Evolutionary conservation across 2,888 invertebrate species (phyloP).

Genomic region (Eulithis prunata): DNA sequence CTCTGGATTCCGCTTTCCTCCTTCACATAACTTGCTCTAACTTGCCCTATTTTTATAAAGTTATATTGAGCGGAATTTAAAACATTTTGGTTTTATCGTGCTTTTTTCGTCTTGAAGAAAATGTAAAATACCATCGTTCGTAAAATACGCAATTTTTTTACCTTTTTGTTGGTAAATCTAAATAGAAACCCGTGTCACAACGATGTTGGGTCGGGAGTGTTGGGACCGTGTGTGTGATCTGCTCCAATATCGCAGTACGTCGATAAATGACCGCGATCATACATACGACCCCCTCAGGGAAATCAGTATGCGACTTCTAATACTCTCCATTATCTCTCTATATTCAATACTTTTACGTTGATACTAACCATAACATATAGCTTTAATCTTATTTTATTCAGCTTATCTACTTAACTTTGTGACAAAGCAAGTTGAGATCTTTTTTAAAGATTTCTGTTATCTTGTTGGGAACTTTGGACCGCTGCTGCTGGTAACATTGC

Average conservation of each 20-base stretch:
- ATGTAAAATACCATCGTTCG: constrained; percentile 57
- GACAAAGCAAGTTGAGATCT: not conserved
- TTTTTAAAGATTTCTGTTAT: constrained; percentile 3
- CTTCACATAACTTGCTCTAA: constrained; percentile 37
- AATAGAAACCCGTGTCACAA: constrained; percentile 57
- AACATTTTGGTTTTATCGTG: constrained; percentile 51
- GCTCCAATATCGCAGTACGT: constrained; percentile 57
- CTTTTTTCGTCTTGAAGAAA: constrained; percentile 48
- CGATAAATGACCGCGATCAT: constrained; percentile 67
- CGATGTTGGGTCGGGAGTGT: constrained; percentile 52
- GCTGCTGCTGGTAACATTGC: not conserved
- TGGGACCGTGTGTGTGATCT: constrained; percentile 43
- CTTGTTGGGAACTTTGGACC: constrained; percentile 8
- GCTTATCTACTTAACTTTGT: not conserved
- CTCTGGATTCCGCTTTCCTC: constrained; percentile 34
- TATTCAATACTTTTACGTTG: constrained; percentile 2
- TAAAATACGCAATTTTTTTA: constrained; percentile 65
- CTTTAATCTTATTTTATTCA: not conserved
- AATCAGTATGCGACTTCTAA: constrained; percentile 70
- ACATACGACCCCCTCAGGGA: constrained; percentile 61
- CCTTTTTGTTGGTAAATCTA: constrained; percentile 57
- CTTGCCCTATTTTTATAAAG: constrained; percentile 44
- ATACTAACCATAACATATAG: not conserved
- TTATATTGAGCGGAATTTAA: constrained; percentile 48
- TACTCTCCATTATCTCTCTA: constrained; percentile 47